These are phyloP conservation scores for Umimayanthus kanabou DNA, from an alignment of 92 coral and sea anemone species.

Conservation along the genomic window DNA sequence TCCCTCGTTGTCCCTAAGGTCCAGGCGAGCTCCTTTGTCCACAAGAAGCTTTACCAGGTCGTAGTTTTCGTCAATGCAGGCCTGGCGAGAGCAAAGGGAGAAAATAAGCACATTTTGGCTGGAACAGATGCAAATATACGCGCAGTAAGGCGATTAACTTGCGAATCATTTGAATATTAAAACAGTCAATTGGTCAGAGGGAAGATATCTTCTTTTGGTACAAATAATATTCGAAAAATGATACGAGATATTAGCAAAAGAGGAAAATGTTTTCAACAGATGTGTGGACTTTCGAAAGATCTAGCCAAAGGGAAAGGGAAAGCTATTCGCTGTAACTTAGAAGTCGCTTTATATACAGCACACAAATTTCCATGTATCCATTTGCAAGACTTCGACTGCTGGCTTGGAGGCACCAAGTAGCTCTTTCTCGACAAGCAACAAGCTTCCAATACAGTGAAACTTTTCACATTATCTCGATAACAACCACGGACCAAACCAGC, in stretches of 20 bases:
- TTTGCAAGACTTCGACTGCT: conserved; percentile 46
- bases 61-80: conserved; percentile 93
- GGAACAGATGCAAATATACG: conserved; percentile 72
- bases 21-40: conserved; percentile 88
- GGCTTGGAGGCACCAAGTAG: conserved; percentile 14
- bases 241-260: conserved; percentile 37
- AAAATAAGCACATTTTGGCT: conserved; percentile 51
- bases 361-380: conserved; percentile 61
- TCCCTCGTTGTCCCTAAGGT: conserved; percentile 95
- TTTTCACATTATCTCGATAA: conserved; percentile 24
- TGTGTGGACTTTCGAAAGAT: neutral
- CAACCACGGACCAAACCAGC: conserved; percentile 34
- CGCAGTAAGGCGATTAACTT: conserved; percentile 57
- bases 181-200: conserved; percentile 43
- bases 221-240: conserved; percentile 39
- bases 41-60: conserved; percentile 90
- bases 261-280: conserved; percentile 21
- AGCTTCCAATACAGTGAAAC: conserved; percentile 24
- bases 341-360: conserved; percentile 49
- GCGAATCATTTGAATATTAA: conserved; percentile 59
- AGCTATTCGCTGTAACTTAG: conserved; percentile 30
- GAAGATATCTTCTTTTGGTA: conserved; percentile 37
- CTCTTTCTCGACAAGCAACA: conserved; percentile 16
- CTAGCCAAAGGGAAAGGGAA: conserved; percentile 22
- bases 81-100: conserved; percentile 64